Conservation (phyloP, 2,797 vertebrate species). For the Melanotaenia boesemani region DNA sequence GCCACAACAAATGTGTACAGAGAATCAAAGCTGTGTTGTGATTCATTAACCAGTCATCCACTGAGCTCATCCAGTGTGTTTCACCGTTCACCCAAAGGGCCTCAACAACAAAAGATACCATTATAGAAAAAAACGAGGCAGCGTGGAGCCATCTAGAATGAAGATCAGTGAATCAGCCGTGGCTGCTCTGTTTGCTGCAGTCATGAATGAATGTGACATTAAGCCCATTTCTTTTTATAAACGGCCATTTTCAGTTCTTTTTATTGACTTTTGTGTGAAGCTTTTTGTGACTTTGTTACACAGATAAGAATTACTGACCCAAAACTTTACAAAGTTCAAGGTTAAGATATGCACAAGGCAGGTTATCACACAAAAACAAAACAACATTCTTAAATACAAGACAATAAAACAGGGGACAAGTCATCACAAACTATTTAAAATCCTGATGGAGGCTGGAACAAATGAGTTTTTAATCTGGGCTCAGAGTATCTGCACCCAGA, state of each 20-base stretch:
- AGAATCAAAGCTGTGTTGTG: background rate
- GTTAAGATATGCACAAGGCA: no score
- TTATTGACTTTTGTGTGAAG: background rate
- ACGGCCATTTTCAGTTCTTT: background rate
- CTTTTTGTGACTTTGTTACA: background rate
- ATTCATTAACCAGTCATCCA: background rate
- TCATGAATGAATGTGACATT: no score
- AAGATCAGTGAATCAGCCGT: background rate
- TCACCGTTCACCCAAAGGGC: background rate
- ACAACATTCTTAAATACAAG: background rate
- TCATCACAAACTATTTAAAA: no score
- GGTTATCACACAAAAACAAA: no score
- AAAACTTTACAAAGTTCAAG: no score
- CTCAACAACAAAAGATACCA: background rate
- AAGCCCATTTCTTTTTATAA: no score
- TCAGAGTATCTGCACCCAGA: no score
- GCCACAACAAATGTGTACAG: background rate
- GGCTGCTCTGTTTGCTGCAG: background rate
- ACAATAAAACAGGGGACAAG: background rate
- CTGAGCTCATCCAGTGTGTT: background rate
- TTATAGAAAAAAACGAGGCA: background rate
- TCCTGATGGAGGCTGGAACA: no score
- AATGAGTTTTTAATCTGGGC: no score
- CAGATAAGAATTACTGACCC: background rate
- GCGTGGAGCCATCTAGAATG: background rate